A percentile compares a stretch with the other conserved stretches of the same genome.
phyloP scores from a whole-genome alignment of 92 coral and sea anemone species.

The Porites rus region DNA sequence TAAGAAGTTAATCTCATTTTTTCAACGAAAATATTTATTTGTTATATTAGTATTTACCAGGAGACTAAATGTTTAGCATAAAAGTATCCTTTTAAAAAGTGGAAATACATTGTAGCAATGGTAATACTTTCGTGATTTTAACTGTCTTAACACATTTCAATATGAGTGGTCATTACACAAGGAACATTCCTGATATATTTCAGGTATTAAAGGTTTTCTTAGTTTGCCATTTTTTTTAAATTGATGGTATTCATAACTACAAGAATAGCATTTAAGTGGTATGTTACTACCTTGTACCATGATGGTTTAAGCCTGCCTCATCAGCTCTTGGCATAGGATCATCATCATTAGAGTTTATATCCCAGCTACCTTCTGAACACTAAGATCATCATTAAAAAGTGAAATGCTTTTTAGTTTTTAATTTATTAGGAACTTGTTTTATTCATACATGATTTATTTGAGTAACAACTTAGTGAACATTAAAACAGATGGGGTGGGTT shows the following conservation, averaged over 20 bases:
- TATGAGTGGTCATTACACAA: neutral
- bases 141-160: no score
- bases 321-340: slow-evolving; percentile 99
- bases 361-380: slow-evolving; percentile 99
- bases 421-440: no score
- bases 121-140: no score
- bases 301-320: slow-evolving; percentile 97
- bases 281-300: slow-evolving; percentile 86
- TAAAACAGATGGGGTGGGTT: no score
- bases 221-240: neutral
- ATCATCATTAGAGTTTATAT: slow-evolving; percentile 94
- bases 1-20: no score
- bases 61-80: no score
- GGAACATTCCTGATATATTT: neutral
- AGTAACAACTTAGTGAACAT: no score
- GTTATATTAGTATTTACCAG: no score
- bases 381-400: slow-evolving; percentile 9
- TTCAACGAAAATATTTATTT: no score
- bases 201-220: neutral
- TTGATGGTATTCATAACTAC: neutral
- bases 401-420: no score
- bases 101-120: no score
- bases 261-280: neutral
- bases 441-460: neutral
- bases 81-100: no score